Conservation (phyloP, 2,797 vertebrate species). For the Ataeniobius toweri region DNA sequence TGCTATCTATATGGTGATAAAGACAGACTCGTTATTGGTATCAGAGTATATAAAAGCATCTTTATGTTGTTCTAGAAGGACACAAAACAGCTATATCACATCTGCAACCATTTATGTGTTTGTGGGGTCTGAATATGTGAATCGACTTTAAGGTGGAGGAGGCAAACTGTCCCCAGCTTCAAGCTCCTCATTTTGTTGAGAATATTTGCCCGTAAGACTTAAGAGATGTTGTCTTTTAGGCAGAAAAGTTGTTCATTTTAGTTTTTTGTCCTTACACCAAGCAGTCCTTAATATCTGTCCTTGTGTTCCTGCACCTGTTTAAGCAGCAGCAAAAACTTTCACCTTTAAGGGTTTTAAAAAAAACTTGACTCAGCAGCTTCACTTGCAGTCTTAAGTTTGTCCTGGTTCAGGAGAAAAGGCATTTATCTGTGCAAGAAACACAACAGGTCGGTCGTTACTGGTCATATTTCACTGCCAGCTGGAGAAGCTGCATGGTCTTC, state of each 20-base stretch:
- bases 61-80: conserved; percentile 72
- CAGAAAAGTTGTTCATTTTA: background rate
- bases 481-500: conserved; percentile 32
- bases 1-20: conserved; percentile 74
- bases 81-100: conserved; percentile 67
- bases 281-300: conserved; percentile 53
- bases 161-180: background rate
- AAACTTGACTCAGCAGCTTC: conserved; percentile 2
- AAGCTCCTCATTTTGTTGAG: background rate
- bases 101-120: conserved; percentile 51
- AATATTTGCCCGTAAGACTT: conserved; percentile 15
- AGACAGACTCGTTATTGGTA: conserved; percentile 69
- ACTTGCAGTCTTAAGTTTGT: background rate
- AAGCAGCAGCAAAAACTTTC: conserved; percentile 7
- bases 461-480: conserved; percentile 46
- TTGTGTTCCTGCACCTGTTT: conserved; percentile 11
- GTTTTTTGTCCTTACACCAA: conserved; percentile 22
- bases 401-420: background rate
- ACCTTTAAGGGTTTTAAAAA: conserved; percentile 4
- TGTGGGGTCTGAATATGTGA: conserved; percentile 29
- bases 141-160: conserved; percentile 25
- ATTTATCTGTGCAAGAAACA: background rate
- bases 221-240: conserved; percentile 15
- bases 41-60: conserved; percentile 72
- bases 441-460: background rate